Base-by-base conservation (phyloP, 1,140 invertebrate genomes). In the Araneus ventricosus region DNA sequence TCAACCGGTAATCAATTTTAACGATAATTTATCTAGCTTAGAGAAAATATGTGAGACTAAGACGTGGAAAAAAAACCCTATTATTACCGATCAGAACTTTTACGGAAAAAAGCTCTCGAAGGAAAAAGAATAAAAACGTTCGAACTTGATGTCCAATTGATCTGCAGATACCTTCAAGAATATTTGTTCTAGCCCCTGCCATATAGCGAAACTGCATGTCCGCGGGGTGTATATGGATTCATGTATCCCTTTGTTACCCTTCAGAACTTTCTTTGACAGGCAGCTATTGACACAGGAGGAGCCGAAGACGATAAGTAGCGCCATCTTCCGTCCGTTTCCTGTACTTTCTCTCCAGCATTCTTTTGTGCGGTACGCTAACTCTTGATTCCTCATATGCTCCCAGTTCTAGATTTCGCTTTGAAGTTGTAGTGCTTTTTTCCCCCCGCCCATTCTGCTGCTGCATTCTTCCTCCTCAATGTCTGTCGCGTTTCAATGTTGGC, bases 311-410 rank as follows among this genome's bases (percentile, higher is more conserved):
- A 80, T 88, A 93, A 93, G 91, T 88, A 93, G 84, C 91, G 91
- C 91, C 91, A 93, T 93, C 84, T 93, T 61, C 52, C 59, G 85
- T 87, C 85, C 84, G 39, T 92, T 93, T 93, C 91, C 67, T 30
- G 61, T 75, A 92, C 85, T 87, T 93, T 93, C 82, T 92, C 79
- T 92, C 82, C 37, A 86, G 24, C 34, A 82, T 45, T 63, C 90
- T 57, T 52, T 92, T 92, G 82, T 92, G 90, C 90, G 82, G 39
- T 79, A 30, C 88, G 45, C 67, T 59, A 86, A 84, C 90, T 92
- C 90, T 92, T 84, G 89, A 92, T 92, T 92, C 61, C 79, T 92
- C 90, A 75, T 85, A 92, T 57, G 37, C 30, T 30, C 17, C 67
- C 17, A 30, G n/a, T 37, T 92, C 80, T 85, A 41, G 82, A 84